These are phyloP conservation scores for Coregonus ussuriensis DNA, from an alignment of 2,797 vertebrate genomes.

Conservation along the genomic window DNA sequence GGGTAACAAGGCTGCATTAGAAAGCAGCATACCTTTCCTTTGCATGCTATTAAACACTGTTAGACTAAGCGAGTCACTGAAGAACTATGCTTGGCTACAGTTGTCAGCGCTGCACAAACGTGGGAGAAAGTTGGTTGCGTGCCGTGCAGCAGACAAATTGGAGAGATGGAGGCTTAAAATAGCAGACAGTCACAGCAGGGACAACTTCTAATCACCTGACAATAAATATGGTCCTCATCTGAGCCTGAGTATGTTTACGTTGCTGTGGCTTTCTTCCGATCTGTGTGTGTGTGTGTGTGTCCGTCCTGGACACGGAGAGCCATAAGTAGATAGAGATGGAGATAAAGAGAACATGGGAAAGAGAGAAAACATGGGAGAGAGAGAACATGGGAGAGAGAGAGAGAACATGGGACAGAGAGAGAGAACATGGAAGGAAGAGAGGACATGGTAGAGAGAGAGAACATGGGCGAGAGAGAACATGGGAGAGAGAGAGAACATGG, in stretches of 20 bases:
- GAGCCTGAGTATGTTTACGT: background rate
- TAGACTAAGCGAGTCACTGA: background rate
- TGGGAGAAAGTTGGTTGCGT: slow-evolving; percentile 16
- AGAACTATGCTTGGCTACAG: background rate
- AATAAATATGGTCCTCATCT: slow-evolving; percentile 13
- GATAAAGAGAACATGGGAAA: background rate
- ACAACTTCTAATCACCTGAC: slow-evolving; percentile 24
- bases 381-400: background rate
- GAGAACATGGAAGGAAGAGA: slow-evolving; percentile 10
- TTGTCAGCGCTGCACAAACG: slow-evolving; percentile 4
- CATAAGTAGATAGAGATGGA: background rate
- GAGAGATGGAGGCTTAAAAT: slow-evolving; percentile 24
- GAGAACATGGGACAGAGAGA: background rate
- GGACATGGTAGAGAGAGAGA: background rate
- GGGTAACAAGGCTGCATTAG: background rate
- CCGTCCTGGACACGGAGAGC: background rate
- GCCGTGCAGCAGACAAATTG: slow-evolving; percentile 8
- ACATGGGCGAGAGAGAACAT: slow-evolving; percentile 18
- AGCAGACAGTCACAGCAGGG: slow-evolving; percentile 24
- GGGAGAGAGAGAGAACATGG: slow-evolving; percentile 33
- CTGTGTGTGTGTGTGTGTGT: slow-evolving; percentile 5
- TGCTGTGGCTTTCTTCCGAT: background rate
- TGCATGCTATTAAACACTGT: slow-evolving; percentile 8
- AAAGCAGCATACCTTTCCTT: background rate
- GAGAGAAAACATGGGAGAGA: background rate